Conservation (phyloP, 1,140 invertebrate genomes). For the Acromyrmex heyeri region DNA sequence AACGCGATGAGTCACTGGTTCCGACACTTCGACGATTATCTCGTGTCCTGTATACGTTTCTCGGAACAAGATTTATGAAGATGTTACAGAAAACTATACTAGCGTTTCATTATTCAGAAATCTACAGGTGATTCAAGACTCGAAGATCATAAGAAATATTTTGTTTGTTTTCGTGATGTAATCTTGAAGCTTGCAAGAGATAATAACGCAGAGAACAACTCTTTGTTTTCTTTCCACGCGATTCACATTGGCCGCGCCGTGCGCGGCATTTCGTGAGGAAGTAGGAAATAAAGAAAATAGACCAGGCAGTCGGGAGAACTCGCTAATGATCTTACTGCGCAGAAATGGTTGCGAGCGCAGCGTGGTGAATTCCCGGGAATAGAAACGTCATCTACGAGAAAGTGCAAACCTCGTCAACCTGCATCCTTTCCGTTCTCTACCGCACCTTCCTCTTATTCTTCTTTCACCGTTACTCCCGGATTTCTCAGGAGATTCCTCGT, state of each 20-base stretch:
- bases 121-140: neutral
- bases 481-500: slow-evolving; percentile 8
- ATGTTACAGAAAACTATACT: slow-evolving; percentile 14
- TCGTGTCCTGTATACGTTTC: neutral
- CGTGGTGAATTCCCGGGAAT: slow-evolving; percentile 52
- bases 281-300: slow-evolving; percentile 42
- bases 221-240: slow-evolving; percentile 19
- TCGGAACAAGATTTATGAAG: slow-evolving; percentile 3
- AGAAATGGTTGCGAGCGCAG: slow-evolving; percentile 32
- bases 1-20: slow-evolving; percentile 32
- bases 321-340: slow-evolving; percentile 58
- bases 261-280: slow-evolving; percentile 16
- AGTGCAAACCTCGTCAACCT: slow-evolving; percentile 55
- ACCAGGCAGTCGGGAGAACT: slow-evolving; percentile 28
- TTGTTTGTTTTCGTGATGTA: neutral
- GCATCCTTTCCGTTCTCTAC: slow-evolving; percentile 40
- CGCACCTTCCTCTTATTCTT: slow-evolving; percentile 20
- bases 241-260: neutral
- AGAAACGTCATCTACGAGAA: slow-evolving; percentile 67
- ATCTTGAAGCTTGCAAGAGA: neutral
- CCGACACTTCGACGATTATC: slow-evolving; percentile 20
- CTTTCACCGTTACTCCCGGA: neutral
- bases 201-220: slow-evolving; percentile 18
- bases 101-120: neutral
- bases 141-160: neutral